Conservation (phyloP, 1,140 invertebrate species). For the Aphaenogaster floridana region DNA sequence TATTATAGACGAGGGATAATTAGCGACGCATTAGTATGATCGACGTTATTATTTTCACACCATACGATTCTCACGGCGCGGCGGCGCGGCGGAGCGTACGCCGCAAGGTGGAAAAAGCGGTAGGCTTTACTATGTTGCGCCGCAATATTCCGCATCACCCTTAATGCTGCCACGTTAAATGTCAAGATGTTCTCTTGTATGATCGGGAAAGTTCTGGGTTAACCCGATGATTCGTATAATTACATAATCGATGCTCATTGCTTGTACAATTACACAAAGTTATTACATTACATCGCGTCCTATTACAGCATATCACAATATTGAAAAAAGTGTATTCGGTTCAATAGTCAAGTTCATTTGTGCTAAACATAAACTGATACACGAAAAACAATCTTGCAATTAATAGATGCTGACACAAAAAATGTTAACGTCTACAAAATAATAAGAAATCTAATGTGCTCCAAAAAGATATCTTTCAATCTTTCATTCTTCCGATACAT, state of each 20-base stretch:
- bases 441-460: background rate
- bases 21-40: constrained; percentile 17
- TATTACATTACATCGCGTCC: background rate
- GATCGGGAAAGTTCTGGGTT: constrained; percentile 59
- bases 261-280: constrained; percentile 21
- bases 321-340: background rate
- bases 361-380: background rate
- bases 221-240: constrained; percentile 52
- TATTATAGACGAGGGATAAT: background rate
- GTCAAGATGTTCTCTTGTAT: constrained; percentile 75
- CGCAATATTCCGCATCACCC: constrained; percentile 56
- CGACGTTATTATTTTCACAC: constrained; percentile 53
- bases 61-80: constrained; percentile 68
- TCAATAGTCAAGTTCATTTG: background rate
- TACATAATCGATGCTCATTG: constrained; percentile 7
- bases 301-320: background rate
- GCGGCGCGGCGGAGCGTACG: background rate
- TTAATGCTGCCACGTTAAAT: constrained; percentile 69
- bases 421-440: background rate
- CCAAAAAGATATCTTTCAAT: background rate
- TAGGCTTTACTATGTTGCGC: constrained; percentile 48
- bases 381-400: background rate
- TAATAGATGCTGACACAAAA: background rate
- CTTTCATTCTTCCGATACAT: background rate
- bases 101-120: constrained; percentile 52